These are phyloP conservation scores for Gonioctena quinquepunctata DNA, from an alignment of 1,140 invertebrate species.

Conservation along the genomic window DNA sequence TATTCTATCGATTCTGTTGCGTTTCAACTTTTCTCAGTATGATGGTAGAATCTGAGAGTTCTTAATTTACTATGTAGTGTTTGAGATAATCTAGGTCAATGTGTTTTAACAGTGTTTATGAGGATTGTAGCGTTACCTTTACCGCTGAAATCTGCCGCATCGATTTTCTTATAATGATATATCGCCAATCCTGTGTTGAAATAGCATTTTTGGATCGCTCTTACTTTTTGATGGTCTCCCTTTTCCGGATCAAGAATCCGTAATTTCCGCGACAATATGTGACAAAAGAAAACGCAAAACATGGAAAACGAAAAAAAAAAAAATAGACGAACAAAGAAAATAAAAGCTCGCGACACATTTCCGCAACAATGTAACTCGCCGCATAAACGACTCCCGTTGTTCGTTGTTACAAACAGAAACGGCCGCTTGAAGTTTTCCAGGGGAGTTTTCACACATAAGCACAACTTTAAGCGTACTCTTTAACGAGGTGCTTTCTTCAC, in stretches of 20 bases:
- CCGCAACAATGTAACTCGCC: slow-evolving; percentile 3
- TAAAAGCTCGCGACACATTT: slow-evolving; percentile 5
- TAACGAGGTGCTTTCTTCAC: not conserved
- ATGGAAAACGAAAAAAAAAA: not conserved
- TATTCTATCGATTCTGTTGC: too few species aligned
- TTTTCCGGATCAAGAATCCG: not conserved
- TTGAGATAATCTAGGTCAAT: too few species aligned
- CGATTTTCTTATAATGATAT: too few species aligned
- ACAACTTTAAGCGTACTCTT: not conserved
- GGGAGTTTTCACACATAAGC: slow-evolving; percentile 2
- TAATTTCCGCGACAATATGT: not conserved
- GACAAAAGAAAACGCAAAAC: not conserved
- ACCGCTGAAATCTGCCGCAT: too few species aligned
- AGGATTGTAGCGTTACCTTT: too few species aligned
- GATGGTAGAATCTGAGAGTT: too few species aligned
- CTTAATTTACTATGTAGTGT: too few species aligned
- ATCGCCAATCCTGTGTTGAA: too few species aligned
- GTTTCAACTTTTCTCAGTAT: too few species aligned
- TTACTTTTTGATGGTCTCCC: too few species aligned
- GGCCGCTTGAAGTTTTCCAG: not conserved
- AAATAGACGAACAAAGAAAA: not conserved
- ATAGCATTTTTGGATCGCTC: too few species aligned
- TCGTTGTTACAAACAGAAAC: slow-evolving; percentile 1
- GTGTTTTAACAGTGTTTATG: too few species aligned
- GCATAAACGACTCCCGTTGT: slow-evolving; percentile 13